Evolutionary conservation across 1,140 invertebrate species (phyloP).

Genomic region (Lepidostoma basale): DNA sequence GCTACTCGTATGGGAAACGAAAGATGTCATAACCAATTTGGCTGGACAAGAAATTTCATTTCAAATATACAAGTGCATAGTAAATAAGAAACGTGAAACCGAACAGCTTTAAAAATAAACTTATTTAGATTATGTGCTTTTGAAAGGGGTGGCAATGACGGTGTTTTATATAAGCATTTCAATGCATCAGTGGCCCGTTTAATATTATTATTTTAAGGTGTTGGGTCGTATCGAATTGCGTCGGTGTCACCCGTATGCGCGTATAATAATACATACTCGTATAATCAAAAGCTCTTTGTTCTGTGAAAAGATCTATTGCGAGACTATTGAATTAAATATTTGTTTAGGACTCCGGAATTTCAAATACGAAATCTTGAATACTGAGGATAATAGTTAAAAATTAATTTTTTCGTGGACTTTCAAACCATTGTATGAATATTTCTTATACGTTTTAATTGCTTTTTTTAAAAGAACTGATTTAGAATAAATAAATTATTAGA

Average conservation of each 20-base stretch:
- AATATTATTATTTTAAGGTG: conserved; percentile 16
- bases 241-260: conserved; percentile 2
- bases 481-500: too few relatives aligned
- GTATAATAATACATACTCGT: too few relatives aligned
- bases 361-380: too few relatives aligned
- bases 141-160: background rate
- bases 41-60: conserved; percentile 6
- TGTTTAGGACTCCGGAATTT: too few relatives aligned
- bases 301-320: too few relatives aligned
- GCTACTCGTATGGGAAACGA: background rate
- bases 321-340: too few relatives aligned
- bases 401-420: too few relatives aligned
- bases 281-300: too few relatives aligned
- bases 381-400: too few relatives aligned
- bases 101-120: conserved; percentile 14
- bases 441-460: too few relatives aligned
- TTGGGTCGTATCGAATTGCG: conserved; percentile 16
- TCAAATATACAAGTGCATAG: conserved; percentile 3
- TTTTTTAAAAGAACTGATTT: too few relatives aligned
- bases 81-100: background rate
- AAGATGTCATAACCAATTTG: conserved; percentile 31
- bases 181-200: conserved; percentile 1
- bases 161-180: conserved; percentile 10
- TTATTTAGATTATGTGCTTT: background rate
- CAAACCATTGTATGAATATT: too few relatives aligned